These are phyloP conservation scores for Lumbricus terrestris DNA, from an alignment of 2,888 invertebrate species.

Conservation along the genomic window DNA sequence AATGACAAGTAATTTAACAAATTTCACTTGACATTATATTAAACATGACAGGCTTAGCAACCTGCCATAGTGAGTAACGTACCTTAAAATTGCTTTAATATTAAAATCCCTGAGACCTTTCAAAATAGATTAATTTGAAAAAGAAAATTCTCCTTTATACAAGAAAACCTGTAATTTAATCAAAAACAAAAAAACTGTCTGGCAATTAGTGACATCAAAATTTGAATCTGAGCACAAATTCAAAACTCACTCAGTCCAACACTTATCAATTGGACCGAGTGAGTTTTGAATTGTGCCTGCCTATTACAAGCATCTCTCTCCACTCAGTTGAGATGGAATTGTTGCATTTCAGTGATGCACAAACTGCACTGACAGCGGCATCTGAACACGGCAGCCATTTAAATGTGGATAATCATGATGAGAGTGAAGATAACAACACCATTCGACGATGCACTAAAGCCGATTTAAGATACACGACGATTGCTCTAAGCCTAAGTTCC, in stretches of 20 bases:
- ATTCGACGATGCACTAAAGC: not conserved
- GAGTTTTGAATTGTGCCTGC: no score
- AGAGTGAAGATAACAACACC: not conserved
- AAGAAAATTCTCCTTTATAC: not conserved
- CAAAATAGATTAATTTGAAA: not conserved
- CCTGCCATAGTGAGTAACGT: not conserved
- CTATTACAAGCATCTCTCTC: no score
- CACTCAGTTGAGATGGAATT: not conserved
- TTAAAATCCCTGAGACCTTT: not conserved
- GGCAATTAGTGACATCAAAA: not conserved
- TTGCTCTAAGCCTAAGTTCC: not conserved
- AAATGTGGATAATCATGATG: no score
- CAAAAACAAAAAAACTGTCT: not conserved
- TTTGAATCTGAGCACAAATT: no score
- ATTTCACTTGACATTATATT: not conserved
- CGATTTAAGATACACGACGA: not conserved
- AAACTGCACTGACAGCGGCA: not conserved
- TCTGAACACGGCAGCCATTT: not conserved
- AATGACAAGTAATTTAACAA: not conserved
- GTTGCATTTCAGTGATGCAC: not conserved
- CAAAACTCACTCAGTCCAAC: no score
- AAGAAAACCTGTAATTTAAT: not conserved
- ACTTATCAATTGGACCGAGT: no score
- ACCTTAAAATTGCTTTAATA: not conserved
- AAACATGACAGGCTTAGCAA: not conserved